Evolutionary conservation across 2,113 vertebrate species (phyloP), one percentile per base, ranked within the genome.

Genomic region (Notarius quadriscutis): DNA sequence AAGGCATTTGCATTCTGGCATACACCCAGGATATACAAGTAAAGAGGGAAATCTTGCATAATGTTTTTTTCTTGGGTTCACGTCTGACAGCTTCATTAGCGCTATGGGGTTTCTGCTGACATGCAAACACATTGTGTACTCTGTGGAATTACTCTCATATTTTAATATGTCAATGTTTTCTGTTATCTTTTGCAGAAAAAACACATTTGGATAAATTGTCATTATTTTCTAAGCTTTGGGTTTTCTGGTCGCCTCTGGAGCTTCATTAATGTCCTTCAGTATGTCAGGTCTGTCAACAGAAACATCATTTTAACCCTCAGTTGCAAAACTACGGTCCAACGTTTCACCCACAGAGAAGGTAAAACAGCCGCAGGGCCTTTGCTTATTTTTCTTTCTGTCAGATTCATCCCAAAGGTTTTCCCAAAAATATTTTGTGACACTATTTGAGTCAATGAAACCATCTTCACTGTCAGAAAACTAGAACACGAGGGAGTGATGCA

Each of bases 381-480:
- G 27, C 30, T 60, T 60, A 81, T 72, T 34, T 72, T 34, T 84
- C 51, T 84, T 71, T 57, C 83, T 84, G 82, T 71, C 82, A 84
- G 22, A 65, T n/a, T 34, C 18, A 53, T 69, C 53, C 55, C 78
- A 34, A 22, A 60, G 30, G 8, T 27, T 83, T 65, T 60, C 7
- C 27, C n/a, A n/a, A 17, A 71, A 67, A 51, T 22, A 71, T 34
- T 57, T 22, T 1, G 20, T 27, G 51, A 27, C 14, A 2, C 60
- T 27, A 50, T 27, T 15, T 50, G 11, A 83, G 60, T 83, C 81
- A 83, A 30, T 67, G 48, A 69, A 69, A 69, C 48, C 14, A 15
- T 83, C 48, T 22, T 83, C 25, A 2, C 65, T 83, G 63, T 83
- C 63, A 84, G 18, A 69, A 77, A 62, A 65, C 11, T 7, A 48